phyloP scores from a whole-genome alignment of 2,113 vertebrate species.

The Indicator indicator region DNA sequence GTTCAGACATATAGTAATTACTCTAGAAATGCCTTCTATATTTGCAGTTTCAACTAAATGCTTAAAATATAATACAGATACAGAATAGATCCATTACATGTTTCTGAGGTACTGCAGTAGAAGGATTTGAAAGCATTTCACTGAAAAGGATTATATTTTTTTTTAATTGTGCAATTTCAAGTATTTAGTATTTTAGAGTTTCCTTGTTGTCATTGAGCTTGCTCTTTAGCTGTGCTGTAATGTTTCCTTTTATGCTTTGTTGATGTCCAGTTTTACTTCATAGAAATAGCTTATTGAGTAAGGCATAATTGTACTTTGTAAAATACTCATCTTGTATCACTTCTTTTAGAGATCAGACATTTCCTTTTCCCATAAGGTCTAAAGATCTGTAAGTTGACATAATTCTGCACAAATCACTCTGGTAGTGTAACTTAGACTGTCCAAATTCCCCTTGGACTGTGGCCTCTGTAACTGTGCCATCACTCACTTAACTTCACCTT shows the following conservation, averaged over 20 bases:
- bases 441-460: conserved; percentile 87
- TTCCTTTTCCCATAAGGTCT: conserved; percentile 80
- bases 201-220: neutral
- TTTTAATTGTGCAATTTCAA: neutral
- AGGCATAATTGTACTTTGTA: conserved; percentile 68
- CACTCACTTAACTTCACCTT: conserved; percentile 85
- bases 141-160: neutral
- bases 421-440: conserved; percentile 81
- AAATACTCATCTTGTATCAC: conserved; percentile 75
- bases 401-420: conserved; percentile 83
- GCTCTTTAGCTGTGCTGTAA: neutral
- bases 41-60: neutral
- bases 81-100: neutral
- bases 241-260: conserved; percentile 1
- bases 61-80: neutral
- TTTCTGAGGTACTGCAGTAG: neutral
- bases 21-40: neutral
- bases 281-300: conserved; percentile 52
- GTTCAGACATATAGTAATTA: neutral
- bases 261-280: conserved; percentile 56
- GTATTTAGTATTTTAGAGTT: neutral
- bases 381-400: conserved; percentile 80
- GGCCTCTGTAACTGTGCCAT: conserved; percentile 80
- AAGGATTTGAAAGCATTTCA: neutral
- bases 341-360: conserved; percentile 81